Conservation (phyloP, 1,140 invertebrate genomes). For the Pseudomyrmex dendroicus region DNA sequence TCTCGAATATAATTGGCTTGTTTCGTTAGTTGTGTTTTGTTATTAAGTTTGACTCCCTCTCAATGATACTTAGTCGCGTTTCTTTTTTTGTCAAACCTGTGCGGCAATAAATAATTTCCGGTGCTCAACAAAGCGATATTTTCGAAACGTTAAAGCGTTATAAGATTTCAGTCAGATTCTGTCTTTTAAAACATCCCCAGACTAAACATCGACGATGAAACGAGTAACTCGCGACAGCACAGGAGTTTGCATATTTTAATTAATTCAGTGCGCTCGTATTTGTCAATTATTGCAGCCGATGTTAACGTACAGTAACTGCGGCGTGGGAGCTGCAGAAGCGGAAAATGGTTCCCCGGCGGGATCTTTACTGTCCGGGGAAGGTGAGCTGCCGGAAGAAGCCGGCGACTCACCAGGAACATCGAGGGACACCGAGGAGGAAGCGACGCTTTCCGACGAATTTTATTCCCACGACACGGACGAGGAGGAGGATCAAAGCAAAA, state of each 20-base stretch:
- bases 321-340: slow-evolving; percentile 67
- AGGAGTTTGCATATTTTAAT: not conserved
- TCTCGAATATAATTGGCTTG: not conserved
- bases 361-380: slow-evolving; percentile 78
- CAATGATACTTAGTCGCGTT: not conserved
- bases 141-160: not conserved
- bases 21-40: not conserved
- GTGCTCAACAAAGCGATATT: not conserved
- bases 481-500: slow-evolving; percentile 78
- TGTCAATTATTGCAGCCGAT: slow-evolving; percentile 76
- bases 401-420: slow-evolving; percentile 79
- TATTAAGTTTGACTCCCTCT: not conserved
- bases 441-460: slow-evolving; percentile 81
- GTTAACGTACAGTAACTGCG: slow-evolving; percentile 76
- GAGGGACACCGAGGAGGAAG: slow-evolving; percentile 80
- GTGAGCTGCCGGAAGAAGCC: slow-evolving; percentile 77
- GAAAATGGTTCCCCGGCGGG: slow-evolving; percentile 80
- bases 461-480: slow-evolving; percentile 83
- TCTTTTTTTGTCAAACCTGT: too few relatives aligned
- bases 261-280: not conserved
- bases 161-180: too few relatives aligned
- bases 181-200: too few relatives aligned
- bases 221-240: too few relatives aligned
- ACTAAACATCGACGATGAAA: too few relatives aligned
- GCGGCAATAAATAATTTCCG: too few relatives aligned